Conservation (phyloP, 2,888 invertebrate genomes). For the Margaritifera margaritifera region DNA sequence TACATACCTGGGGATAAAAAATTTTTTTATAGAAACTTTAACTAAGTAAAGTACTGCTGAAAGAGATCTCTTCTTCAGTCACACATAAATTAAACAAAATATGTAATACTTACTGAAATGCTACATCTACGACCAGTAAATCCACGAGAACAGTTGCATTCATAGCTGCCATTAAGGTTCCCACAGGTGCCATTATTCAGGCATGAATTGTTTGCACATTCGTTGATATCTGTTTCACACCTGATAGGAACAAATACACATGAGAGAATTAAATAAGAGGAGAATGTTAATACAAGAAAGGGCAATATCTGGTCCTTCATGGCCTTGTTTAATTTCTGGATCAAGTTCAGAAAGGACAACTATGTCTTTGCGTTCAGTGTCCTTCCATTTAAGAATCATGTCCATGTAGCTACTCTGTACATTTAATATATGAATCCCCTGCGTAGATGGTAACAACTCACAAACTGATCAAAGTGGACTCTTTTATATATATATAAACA, state of each 20-base stretch:
- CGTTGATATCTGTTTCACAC: slow-evolving; percentile 52
- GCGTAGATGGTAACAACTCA: no score
- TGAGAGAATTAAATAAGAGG: not conserved
- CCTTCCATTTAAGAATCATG: no score
- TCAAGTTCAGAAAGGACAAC: not conserved
- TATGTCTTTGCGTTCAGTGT: no score
- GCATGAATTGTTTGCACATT: slow-evolving; percentile 53
- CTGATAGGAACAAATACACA: slow-evolving; percentile 36
- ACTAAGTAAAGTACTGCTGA: not conserved
- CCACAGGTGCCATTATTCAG: slow-evolving; percentile 48
- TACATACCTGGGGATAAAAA: no score
- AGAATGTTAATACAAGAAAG: no score
- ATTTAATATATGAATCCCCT: no score
- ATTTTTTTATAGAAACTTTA: no score
- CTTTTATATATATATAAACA: no score
- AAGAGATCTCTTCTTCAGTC: not conserved
- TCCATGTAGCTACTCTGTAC: no score
- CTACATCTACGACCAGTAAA: slow-evolving; percentile 48
- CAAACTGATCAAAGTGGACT: no score
- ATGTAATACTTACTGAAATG: slow-evolving; percentile 42
- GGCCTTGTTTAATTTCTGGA: not conserved
- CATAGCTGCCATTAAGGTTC: slow-evolving; percentile 41
- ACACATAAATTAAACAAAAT: no score
- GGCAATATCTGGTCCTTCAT: not conserved
- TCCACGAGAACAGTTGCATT: slow-evolving; percentile 46